Evolutionary conservation across 2,888 invertebrate genomes (phyloP).

Genomic region (Meteorus cinctellus): DNA sequence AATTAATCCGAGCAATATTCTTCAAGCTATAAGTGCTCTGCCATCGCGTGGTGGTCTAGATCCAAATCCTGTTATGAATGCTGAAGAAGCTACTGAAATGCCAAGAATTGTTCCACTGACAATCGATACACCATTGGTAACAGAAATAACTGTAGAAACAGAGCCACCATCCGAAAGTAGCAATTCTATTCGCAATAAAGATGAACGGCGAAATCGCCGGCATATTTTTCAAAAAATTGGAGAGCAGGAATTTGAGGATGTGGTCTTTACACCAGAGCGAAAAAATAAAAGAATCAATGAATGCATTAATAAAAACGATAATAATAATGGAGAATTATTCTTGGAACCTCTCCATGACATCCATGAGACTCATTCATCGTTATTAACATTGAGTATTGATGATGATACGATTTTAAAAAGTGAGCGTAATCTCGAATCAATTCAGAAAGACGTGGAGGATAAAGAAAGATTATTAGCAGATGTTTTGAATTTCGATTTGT

Average conservation of each 20-base stretch:
- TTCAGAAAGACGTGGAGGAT: constrained; percentile 82
- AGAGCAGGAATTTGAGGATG: constrained; percentile 82
- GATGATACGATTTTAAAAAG: constrained; percentile 59
- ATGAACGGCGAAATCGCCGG: constrained; percentile 75
- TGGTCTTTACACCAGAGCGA: constrained; percentile 79
- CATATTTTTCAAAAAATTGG: constrained; percentile 83
- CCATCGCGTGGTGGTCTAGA: constrained; percentile 69
- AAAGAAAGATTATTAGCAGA: constrained; percentile 84
- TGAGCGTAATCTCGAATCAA: constrained; percentile 74
- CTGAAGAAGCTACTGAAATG: constrained; percentile 85
- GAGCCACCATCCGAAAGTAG: constrained; percentile 27
- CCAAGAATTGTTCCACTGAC: constrained; percentile 75
- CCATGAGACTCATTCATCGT: constrained; percentile 58
- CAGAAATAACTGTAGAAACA: constrained; percentile 53
- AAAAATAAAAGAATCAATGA: constrained; percentile 60
- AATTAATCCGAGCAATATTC: constrained; percentile 65
- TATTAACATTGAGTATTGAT: constrained; percentile 61
- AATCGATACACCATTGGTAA: constrained; percentile 59
- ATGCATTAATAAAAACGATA: constrained; percentile 44
- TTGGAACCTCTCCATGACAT: constrained; percentile 48
- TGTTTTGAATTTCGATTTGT: constrained; percentile 78
- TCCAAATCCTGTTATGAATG: constrained; percentile 75
- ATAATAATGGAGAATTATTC: constrained; percentile 45
- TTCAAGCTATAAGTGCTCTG: constrained; percentile 64
- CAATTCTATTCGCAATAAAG: constrained; percentile 45